Evolutionary conservation across 2,797 vertebrate species (phyloP).

Genomic region (Chelon auratus): DNA sequence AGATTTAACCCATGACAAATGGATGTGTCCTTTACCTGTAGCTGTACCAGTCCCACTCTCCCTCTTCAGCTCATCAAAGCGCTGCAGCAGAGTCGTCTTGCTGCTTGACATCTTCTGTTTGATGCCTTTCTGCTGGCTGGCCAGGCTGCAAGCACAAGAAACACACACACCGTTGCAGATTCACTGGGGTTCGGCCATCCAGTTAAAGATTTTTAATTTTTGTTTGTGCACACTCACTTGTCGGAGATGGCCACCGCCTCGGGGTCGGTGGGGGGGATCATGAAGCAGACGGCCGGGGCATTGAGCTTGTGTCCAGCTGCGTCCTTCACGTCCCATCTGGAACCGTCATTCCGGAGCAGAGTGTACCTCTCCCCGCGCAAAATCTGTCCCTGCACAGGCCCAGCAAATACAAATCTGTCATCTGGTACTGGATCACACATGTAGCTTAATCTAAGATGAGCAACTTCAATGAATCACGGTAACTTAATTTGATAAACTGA

Average conservation of each 20-base stretch:
- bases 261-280: slow-evolving; percentile 91
- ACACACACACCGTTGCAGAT: neutral
- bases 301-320: slow-evolving; percentile 81
- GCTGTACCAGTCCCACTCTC: slow-evolving; percentile 80
- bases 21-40: slow-evolving; percentile 47
- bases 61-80: slow-evolving; percentile 86
- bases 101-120: slow-evolving; percentile 88
- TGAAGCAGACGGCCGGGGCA: slow-evolving; percentile 93
- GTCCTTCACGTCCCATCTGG: slow-evolving; percentile 92
- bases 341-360: slow-evolving; percentile 87
- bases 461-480: neutral
- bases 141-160: slow-evolving; percentile 80
- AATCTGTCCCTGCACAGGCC: slow-evolving; percentile 86
- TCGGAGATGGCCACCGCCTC: slow-evolving; percentile 87
- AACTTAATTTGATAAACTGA: no score
- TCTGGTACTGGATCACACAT: neutral
- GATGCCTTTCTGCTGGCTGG: slow-evolving; percentile 82
- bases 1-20: neutral
- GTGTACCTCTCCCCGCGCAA: slow-evolving; percentile 90
- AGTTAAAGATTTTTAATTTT: neutral
- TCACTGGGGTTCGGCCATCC: neutral
- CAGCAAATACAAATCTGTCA: slow-evolving; percentile 10
- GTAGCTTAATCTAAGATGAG: neutral
- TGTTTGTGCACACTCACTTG: slow-evolving; percentile 82
- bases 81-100: slow-evolving; percentile 83